phyloP scores from a whole-genome alignment of 1,140 invertebrate species.

The Chionoecetes opilio region DNA sequence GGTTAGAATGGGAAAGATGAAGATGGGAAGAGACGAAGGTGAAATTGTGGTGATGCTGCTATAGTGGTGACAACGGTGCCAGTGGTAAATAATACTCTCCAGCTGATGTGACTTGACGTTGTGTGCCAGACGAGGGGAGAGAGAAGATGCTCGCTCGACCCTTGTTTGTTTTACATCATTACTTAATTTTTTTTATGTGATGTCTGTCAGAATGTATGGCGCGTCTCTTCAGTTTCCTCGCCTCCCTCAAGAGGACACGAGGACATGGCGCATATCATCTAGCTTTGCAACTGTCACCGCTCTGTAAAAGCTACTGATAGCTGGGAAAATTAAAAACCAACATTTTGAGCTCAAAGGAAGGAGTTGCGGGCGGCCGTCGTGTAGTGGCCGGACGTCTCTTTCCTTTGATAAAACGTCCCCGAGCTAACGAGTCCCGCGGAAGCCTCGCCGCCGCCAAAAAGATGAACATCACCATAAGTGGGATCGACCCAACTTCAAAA shows the following conservation, averaged over 20 bases:
- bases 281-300: not conserved
- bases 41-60: no score
- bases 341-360: slow-evolving; percentile 49
- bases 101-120: no score
- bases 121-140: no score
- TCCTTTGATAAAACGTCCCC: slow-evolving; percentile 35
- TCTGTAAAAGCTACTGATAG: slow-evolving; percentile 12
- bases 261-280: not conserved
- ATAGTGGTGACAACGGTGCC: no score
- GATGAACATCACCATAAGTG: slow-evolving; percentile 44
- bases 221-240: not conserved
- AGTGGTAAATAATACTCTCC: no score
- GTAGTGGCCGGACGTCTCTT: not conserved
- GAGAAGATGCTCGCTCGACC: no score
- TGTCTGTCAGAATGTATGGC: not conserved
- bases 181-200: not conserved
- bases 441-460: slow-evolving; percentile 30
- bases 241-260: slow-evolving; percentile 3
- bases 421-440: not conserved
- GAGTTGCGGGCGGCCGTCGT: not conserved
- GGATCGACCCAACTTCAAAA: slow-evolving; percentile 40
- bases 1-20: not conserved
- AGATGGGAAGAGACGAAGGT: not conserved
- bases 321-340: slow-evolving; percentile 45
- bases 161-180: no score